Evolutionary conservation across 2,113 vertebrate species (phyloP).

Genomic region (Ctenomys sociabilis): DNA sequence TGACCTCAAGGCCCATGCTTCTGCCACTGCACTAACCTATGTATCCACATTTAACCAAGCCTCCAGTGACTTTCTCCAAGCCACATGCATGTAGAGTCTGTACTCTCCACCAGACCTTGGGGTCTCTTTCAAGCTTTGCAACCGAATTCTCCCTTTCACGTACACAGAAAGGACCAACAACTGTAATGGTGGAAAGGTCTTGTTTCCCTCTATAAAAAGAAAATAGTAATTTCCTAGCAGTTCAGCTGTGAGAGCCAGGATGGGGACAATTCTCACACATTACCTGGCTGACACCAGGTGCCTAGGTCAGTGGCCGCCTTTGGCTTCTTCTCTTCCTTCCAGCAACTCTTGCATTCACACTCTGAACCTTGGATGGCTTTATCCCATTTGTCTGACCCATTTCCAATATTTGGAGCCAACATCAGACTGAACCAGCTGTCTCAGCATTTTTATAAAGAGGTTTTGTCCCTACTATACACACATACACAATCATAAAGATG

Average conservation of each 20-base stretch:
- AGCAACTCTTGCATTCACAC: background rate
- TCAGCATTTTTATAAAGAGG: slow-evolving; percentile 74
- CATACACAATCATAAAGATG: slow-evolving; percentile 62
- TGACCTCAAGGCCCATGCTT: background rate
- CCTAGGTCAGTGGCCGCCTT: background rate
- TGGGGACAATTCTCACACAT: background rate
- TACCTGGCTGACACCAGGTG: background rate
- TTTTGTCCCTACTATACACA: slow-evolving; percentile 24
- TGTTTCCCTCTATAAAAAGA: background rate
- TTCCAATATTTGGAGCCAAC: slow-evolving; percentile 58
- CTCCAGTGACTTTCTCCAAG: background rate
- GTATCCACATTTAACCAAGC: background rate
- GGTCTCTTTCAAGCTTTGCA: background rate
- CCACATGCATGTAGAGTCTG: background rate
- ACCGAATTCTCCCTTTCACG: background rate
- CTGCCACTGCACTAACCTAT: background rate
- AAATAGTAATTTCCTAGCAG: background rate
- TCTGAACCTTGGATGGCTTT: background rate
- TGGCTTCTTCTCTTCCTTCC: background rate
- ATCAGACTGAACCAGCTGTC: slow-evolving; percentile 53
- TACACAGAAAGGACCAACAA: background rate
- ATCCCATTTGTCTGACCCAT: background rate
- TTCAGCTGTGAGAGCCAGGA: background rate
- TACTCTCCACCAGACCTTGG: background rate
- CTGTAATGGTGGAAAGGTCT: background rate